Evolutionary conservation across 1,140 invertebrate genomes (phyloP).

Genomic region (Lerema accius): DNA sequence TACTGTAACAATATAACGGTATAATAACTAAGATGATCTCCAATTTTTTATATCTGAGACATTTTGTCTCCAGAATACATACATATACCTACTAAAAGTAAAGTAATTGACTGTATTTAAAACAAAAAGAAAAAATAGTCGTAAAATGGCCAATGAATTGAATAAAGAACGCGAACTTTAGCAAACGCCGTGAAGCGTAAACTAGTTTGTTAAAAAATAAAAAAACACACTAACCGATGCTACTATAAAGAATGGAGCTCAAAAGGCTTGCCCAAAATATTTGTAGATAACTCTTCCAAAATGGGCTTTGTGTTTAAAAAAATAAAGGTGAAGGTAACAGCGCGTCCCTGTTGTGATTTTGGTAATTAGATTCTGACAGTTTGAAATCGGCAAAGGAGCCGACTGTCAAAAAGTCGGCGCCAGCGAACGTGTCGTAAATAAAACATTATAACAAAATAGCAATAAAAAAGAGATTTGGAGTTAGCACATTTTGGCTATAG

Average conservation of each 20-base stretch:
- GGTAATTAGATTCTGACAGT: slow-evolving; percentile 78
- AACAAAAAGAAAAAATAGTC: neutral
- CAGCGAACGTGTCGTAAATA: slow-evolving; percentile 61
- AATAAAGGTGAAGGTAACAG: slow-evolving; percentile 1
- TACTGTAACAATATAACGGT: too few species aligned
- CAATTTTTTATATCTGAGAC: too few species aligned
- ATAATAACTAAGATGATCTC: too few species aligned
- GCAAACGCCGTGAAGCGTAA: slow-evolving; percentile 25
- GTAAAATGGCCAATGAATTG: slow-evolving; percentile 2
- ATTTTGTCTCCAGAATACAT: too few species aligned
- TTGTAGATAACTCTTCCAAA: slow-evolving; percentile 9
- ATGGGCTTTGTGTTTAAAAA: slow-evolving; percentile 12
- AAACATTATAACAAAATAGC: slow-evolving; percentile 51
- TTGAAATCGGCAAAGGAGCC: slow-evolving; percentile 68
- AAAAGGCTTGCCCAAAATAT: slow-evolving; percentile 51
- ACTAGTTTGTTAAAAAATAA: slow-evolving; percentile 42
- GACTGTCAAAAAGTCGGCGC: slow-evolving; percentile 74
- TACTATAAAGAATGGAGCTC: slow-evolving; percentile 66
- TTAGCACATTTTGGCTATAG: slow-evolving; percentile 42
- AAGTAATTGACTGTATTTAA: too few species aligned
- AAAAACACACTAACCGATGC: slow-evolving; percentile 48
- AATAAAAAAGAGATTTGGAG: slow-evolving; percentile 48
- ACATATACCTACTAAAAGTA: too few species aligned
- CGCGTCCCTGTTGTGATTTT: slow-evolving; percentile 36
- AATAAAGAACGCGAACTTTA: slow-evolving; percentile 7